Evolutionary conservation across 2,797 vertebrate species (phyloP), one percentile per base, ranked within the genome.

Genomic region (Cyclopterus lumpus): DNA sequence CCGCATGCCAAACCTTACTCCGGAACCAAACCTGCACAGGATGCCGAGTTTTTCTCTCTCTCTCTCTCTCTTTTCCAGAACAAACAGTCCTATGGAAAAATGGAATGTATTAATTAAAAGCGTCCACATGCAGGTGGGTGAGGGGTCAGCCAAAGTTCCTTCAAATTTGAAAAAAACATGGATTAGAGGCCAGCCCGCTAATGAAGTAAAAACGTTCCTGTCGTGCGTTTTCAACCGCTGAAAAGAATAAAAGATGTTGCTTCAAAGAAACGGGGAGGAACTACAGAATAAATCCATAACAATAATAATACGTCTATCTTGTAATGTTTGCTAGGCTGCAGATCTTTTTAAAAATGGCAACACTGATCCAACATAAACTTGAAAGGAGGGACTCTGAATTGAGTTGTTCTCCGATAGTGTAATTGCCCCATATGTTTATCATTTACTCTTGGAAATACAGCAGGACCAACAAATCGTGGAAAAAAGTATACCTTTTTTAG

Each of bases 51-150:
- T 67, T 69, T 66, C 22, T 28, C 26, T 36, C 63, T 77, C 72
- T 48, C 48, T 48, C 30, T 38, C 55, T 28, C 36, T 40, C 22
- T 61, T 83, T 73, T 71, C 67, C 60, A 59, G 51, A 57, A 66
- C 67, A 87, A 84, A 86, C 65, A 83, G 70, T 81, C 72, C 68
- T 66, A 82, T 83, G 83, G 89, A 86, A 88, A 88, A 71, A 34
- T 28, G 22, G 32, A 82, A 81, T 81, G 76, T 54, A 85, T 91
- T 91, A 87, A 92, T 92, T 90, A 87, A 89, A 86, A 85, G 36
- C 1, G 3, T 81, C 71, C 26, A 75, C 73, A 80, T 77, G 85
- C 81, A 88, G 86, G 88, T 87, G 87, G 81, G 76, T 24, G 5
- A 44, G 60, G 77, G 86, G 86, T 88, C 87, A 79, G 73, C 81